Base-by-base conservation (phyloP, 2,888 invertebrate species). In the Polietes domitor region DNA sequence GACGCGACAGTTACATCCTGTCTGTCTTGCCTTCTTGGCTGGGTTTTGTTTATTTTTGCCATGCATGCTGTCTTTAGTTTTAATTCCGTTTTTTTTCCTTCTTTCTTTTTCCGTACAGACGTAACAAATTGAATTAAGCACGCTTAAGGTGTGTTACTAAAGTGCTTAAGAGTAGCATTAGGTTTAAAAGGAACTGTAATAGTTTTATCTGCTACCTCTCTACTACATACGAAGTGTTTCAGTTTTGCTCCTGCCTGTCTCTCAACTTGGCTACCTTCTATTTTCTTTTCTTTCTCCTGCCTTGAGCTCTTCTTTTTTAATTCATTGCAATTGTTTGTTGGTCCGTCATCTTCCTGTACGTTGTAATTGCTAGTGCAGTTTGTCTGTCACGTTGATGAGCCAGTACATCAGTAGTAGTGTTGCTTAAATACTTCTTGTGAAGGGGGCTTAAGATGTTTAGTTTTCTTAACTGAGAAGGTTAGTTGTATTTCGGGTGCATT, bases 121-220 rank as follows among this genome's bases (percentile, higher is more conserved):
- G 47, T 1, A 2, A 3, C 58, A 58, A 58, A 58, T 58, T 58
- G 26, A 58, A 58, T 58, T 24, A 26, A 58, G 58, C 15, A 15
- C 58, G 58, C 58, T 58, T 58, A 58, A 58, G 58, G 58, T 24
- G 58, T 58, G 58, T 26, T 58, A 12, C 26, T 24, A 1, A 58
- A 58, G 15, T 47, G n/a, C 58, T 58, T 58, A 58, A 58, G 26
- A 58, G 10, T 10, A 15, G 26, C 4, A 24, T 24, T 24, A 58
- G 15, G 53, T 10, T 53, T 21, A 21, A 53, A 53, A n/a, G n/a
- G 21, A 53, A 21, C 53, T 47, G n/a, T 2, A n/a, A 47, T 47
- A 47, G 47, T 47, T 47, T 12, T n/a, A 47, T 47, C n/a, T 47
- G 15, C 47, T 12, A n/a, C n/a, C 47, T 47, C n/a, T n/a, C n/a